Conservation (phyloP, 2,113 vertebrate genomes). For the Neolamprologus caudopunctatus region DNA sequence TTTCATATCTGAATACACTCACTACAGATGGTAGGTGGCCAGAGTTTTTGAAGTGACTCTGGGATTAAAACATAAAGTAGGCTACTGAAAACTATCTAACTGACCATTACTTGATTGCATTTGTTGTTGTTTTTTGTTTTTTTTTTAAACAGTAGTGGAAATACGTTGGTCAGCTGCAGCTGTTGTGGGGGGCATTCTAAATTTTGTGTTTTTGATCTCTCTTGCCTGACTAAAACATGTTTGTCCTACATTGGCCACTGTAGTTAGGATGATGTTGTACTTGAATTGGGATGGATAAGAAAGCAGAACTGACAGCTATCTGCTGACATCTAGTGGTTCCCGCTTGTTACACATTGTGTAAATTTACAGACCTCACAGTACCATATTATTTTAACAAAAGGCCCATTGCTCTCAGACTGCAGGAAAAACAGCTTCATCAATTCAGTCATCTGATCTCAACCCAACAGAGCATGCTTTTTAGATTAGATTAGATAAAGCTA, state of each 20-base stretch:
- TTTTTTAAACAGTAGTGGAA: not conserved
- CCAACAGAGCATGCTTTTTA: not conserved
- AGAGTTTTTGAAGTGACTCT: not conserved
- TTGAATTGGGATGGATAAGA: not conserved
- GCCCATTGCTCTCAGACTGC: accelerated
- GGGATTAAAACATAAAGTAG: not conserved
- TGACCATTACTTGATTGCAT: not conserved
- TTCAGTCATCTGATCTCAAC: not conserved
- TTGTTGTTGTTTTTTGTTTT: accelerated
- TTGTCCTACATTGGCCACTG: not conserved
- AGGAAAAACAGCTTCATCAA: not conserved
- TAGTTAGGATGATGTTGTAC: not conserved
- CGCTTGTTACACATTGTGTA: not conserved
- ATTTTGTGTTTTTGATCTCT: not conserved
- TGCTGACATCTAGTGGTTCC: not conserved
- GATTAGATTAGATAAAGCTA: not conserved
- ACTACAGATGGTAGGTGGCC: not conserved
- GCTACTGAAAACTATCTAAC: not conserved
- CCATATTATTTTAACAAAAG: not conserved
- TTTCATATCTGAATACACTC: not conserved
- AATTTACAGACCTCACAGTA: not conserved
- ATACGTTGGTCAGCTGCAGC: not conserved
- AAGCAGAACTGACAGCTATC: not conserved
- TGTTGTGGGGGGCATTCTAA: not conserved
- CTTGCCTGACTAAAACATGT: not conserved